These are phyloP conservation scores for Yoshiicerus persimilis DNA, from an alignment of 1,140 invertebrate species.

Conservation along the genomic window DNA sequence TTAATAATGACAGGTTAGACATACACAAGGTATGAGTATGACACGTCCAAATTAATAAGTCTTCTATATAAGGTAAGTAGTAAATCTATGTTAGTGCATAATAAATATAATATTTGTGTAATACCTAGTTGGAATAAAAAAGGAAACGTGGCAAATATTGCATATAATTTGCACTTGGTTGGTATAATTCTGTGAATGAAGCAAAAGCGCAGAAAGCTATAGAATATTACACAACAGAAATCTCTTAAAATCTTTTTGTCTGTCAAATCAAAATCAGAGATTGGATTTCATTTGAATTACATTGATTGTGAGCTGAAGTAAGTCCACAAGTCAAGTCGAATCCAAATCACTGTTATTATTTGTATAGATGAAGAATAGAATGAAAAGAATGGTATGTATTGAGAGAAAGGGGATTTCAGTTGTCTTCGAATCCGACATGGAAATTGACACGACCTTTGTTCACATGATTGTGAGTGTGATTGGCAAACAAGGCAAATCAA, in stretches of 20 bases:
- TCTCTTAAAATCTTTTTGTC: neutral
- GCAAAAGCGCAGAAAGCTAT: neutral
- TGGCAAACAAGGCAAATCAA: neutral
- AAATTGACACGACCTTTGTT: conserved; percentile 20
- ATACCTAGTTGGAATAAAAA: neutral
- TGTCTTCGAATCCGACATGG: neutral
- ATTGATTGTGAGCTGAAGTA: neutral
- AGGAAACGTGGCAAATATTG: neutral
- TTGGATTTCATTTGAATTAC: neutral
- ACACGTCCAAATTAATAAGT: neutral
- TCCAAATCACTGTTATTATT: conserved; percentile 12
- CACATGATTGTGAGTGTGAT: conserved; percentile 19
- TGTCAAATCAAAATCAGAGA: neutral
- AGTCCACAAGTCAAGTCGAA: neutral
- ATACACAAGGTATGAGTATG: neutral
- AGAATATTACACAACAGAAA: neutral
- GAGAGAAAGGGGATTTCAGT: conserved; percentile 3
- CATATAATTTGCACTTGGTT: neutral
- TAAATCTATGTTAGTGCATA: neutral
- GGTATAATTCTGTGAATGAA: neutral
- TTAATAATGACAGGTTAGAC: neutral
- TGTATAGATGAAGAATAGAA: neutral
- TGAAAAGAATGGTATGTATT: neutral
- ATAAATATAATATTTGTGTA: neutral
- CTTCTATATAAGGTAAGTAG: neutral